Base-by-base conservation (phyloP, 2,888 invertebrate genomes). In the Melipona bicolor region DNA sequence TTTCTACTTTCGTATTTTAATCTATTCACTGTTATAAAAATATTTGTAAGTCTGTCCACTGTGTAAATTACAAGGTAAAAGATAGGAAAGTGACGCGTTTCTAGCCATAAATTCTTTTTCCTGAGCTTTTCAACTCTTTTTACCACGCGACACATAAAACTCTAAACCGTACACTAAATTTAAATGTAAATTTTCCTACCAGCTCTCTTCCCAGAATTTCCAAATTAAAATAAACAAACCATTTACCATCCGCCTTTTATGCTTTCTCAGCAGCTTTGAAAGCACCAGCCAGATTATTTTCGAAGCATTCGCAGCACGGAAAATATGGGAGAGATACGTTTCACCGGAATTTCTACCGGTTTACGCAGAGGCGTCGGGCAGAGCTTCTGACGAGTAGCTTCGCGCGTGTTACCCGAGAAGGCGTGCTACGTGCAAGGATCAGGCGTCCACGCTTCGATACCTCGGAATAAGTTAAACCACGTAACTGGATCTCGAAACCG, bases 401-500 rank as follows among this genome's bases (percentile, higher is more conserved):
- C 43, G 56, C 52, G 67, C 64, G 65, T 80, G 74, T 74, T 80
- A 74, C 73, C 56, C 13, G 81, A 65, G 81, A 80, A 64, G 81
- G 54, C 32, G 64, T 49, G 65, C 64, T 52, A 71, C 19, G 64
- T 27, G 32, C n/a, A 43, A 43, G 69, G 69, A 71, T 75, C 69
- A 67, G 59, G 17, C 82, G 54, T 71, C 80, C 74, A 85, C 80
- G 80, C 79, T 80, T 80, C 77, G 65, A 79, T 77, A 77, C 84
- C 71, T 77, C 80, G 76, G 76, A 83, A 79, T 83, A 80, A 83
- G 77, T 85, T 77, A 79, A 80, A 74, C 77, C 74, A 24, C 73
- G 85, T 83, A 85, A 85, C 84, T 83, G 84, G 85, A 83, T 85
- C 83, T 79, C 43, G 54, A 52, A 61, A 74, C 61, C 73, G 84